Conservation (phyloP, 2,113 vertebrate genomes). For the Rhinoptilus africanus region DNA sequence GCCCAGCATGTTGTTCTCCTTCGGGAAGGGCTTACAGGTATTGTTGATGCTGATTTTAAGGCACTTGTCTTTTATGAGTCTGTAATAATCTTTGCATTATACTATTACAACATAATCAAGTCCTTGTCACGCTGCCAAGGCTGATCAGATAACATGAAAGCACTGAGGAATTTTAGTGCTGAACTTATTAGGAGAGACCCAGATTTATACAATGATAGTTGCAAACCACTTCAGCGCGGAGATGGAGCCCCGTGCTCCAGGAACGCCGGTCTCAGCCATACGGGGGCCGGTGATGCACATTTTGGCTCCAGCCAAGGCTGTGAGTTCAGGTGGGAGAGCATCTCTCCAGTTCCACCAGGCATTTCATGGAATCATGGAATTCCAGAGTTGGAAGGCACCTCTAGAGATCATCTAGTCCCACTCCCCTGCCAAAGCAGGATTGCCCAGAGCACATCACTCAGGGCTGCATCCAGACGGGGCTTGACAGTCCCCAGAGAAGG, state of each 20-base stretch:
- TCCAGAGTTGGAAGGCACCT: too few relatives aligned
- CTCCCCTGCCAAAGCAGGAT: too few relatives aligned
- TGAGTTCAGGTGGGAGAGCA: neutral
- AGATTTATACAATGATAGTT: neutral
- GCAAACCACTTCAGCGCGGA: rapidly evolving
- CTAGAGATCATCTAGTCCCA: too few relatives aligned
- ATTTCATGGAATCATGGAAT: too few relatives aligned
- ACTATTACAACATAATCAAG: constrained; percentile 30
- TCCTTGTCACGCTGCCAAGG: constrained; percentile 24
- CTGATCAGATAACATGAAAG: neutral
- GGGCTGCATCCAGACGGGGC: too few relatives aligned
- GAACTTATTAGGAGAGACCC: neutral
- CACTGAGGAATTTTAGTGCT: neutral
- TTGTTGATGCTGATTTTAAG: constrained; percentile 1
- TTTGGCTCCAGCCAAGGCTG: neutral
- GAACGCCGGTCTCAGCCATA: neutral
- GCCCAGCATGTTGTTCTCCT: neutral
- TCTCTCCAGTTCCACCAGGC: neutral
- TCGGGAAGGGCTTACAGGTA: neutral
- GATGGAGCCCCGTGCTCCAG: neutral
- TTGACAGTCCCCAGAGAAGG: too few relatives aligned
- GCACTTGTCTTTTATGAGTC: constrained; percentile 30
- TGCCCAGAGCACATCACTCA: too few relatives aligned
- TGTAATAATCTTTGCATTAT: constrained; percentile 45
- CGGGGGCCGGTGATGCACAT: neutral